Conservation (phyloP, 2,113 vertebrate genomes). For the Chamaea fasciata region DNA sequence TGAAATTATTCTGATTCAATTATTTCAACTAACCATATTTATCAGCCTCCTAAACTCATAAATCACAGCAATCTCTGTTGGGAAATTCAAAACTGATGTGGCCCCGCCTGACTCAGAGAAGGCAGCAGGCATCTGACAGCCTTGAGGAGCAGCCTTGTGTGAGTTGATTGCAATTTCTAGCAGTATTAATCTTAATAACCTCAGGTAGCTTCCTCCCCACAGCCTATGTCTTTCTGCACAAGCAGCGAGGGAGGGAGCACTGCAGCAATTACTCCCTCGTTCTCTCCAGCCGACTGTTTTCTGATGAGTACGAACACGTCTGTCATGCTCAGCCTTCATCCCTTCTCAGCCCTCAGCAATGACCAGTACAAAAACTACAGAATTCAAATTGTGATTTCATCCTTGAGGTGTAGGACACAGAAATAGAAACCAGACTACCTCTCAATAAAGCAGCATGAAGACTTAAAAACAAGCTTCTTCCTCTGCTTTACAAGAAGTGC, state of each 20-base stretch:
- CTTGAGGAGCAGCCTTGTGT: conserved; percentile 53
- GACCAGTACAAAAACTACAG: not conserved
- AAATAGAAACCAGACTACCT: not conserved
- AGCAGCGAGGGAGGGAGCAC: not conserved
- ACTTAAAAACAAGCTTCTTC: not conserved
- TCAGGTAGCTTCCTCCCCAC: conserved; percentile 34
- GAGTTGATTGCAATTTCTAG: conserved; percentile 54
- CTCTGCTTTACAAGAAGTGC: not conserved
- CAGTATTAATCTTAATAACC: conserved; percentile 65
- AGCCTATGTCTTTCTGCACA: not conserved
- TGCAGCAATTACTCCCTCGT: not conserved
- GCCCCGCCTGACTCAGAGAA: conserved; percentile 33
- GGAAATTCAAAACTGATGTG: conserved; percentile 44
- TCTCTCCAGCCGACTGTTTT: conserved; percentile 8
- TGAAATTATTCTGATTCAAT: conserved; percentile 53
- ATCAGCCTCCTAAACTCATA: conserved; percentile 58
- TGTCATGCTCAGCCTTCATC: not conserved
- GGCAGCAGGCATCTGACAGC: conserved; percentile 46
- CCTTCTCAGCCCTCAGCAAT: not conserved
- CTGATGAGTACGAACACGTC: not conserved
- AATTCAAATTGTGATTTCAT: not conserved
- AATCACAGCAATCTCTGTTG: conserved; percentile 49
- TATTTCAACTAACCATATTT: conserved; percentile 54
- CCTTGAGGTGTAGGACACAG: not conserved
- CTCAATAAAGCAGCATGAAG: not conserved